Base-by-base conservation (phyloP, 92 coral and sea anemone species). In the Isaurus tuberculatus region DNA sequence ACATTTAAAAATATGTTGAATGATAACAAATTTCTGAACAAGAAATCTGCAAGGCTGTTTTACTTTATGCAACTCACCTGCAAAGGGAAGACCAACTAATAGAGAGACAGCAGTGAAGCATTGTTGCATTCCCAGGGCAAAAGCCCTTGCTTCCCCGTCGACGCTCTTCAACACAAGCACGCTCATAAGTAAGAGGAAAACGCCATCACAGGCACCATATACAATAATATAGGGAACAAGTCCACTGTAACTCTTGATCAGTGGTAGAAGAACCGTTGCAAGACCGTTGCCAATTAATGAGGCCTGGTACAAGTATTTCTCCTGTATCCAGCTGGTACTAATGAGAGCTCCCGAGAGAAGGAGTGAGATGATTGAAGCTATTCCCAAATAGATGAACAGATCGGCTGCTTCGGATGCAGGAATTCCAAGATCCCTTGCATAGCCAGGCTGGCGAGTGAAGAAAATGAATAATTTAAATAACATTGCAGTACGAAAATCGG, bases 321-420 rank as follows among this genome's bases (percentile, higher is more conserved):
- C 60, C 10, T 72, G 27, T 13, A 72, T 44, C 60, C 57, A 27
- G 23, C 31, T 72, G 2, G 60, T 42, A 31, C 78, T 44, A 23
- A 72, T 72, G 5, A 72, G 32, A 37, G 23, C 60, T 2, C 78
- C 78, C 5, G 58, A 46, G 26, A 72, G 28, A 0, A 72, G 34
- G 31, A 43, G 78, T 0, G 58, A 28, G 22, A 22, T 26, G 27
- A 72, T 26, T 26, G 78, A 72, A 16, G 78, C 78, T 23, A 72
- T 14, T 72, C 78, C 78, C 78, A 42, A 44, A 32, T 72, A 72
- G 11, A 72, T 44, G 78, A 42, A 72, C 43, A 72, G 57, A 72
- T 72, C 60, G 25, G 78, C 78, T 8, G 60, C 78, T 43, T n/a
- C 20, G 31, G 44, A 55, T 28, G 31, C 78, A 5, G 78, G 78